Evolutionary conservation across 1,140 invertebrate genomes (phyloP), one percentile per base, ranked within the genome.

Genomic region (Euschistus heros): DNA sequence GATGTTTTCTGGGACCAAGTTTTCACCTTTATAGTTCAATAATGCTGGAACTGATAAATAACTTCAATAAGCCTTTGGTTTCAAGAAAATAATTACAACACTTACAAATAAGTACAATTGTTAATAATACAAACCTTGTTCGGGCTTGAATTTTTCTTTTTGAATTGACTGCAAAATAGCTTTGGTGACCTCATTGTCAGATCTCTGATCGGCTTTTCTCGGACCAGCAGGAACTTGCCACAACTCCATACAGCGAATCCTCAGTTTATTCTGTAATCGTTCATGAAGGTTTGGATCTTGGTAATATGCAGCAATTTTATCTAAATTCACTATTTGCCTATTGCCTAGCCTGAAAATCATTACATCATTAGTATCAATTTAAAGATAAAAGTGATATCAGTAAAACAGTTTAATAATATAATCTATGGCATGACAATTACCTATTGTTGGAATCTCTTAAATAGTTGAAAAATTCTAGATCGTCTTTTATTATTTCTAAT

Each of bases 271-370:
- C 75, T 96, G 92, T 62, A 80, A 78, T 0, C 69, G 55, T 73
- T 97, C 92, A 65, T 81, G 78, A 14, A 93, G 75, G 17, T 77
- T 80, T 69, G 79, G 78, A 73, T 95, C 85, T 74, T 86, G 82
- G 70, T 84, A 84, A 75, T 86, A 95, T 18, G 81, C 81, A 24
- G 85, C 84, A 54, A 95, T 87, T 80, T 95, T 96, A 10, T 82
- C 76, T 33, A 97, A 77, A 66, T 84, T 84, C 22, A 85, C 76
- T 47, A 90, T 85, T 79, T 96, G 93, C 60, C 80, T 81, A 57
- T 78, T 77, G 4, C 86, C 91, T 70, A 94, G 77, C 59, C 81
- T 88, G 70, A 61, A 75, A 70, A 62, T 5, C 7, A 59, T 37
- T 26, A 22, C 13, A 18, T 18, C 4, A 18, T 8, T 26, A 20